Conservation (phyloP, 2,888 invertebrate genomes). For the Beris chalybata region DNA sequence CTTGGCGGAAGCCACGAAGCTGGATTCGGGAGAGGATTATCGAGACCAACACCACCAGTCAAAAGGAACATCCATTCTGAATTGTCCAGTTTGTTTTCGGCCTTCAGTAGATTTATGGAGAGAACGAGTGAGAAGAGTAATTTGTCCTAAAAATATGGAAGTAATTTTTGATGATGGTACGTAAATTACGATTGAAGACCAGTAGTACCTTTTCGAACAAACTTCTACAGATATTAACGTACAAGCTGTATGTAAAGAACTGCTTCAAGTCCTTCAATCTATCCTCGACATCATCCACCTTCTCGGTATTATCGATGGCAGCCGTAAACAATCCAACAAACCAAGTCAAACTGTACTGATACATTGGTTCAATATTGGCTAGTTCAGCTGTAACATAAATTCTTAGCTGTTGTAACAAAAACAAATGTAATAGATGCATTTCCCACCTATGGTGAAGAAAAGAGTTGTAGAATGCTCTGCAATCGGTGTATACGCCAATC, state of each 20-base stretch:
- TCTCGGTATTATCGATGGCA: conserved; percentile 84
- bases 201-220: conserved; percentile 82
- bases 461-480: conserved; percentile 86
- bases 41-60: conserved; percentile 81
- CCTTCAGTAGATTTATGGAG: conserved; percentile 70
- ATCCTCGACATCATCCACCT: conserved; percentile 75
- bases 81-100: conserved; percentile 62
- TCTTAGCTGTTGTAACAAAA: not conserved
- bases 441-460: conserved; percentile 83
- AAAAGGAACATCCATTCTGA: conserved; percentile 83
- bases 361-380: conserved; percentile 95
- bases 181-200: conserved; percentile 5
- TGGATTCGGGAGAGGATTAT: conserved; percentile 73
- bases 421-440: not conserved
- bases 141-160: conserved; percentile 71
- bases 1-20: conserved; percentile 70
- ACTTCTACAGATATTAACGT: conserved; percentile 89
- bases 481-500: conserved; percentile 86
- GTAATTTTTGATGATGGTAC: not conserved
- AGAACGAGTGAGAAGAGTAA: conserved; percentile 81
- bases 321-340: conserved; percentile 86
- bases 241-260: conserved; percentile 87
- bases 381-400: conserved; percentile 63
- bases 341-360: conserved; percentile 94
- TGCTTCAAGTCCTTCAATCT: conserved; percentile 74